Base-by-base conservation (phyloP, 1,140 invertebrate species). In the Proctacanthus coquilletti region DNA sequence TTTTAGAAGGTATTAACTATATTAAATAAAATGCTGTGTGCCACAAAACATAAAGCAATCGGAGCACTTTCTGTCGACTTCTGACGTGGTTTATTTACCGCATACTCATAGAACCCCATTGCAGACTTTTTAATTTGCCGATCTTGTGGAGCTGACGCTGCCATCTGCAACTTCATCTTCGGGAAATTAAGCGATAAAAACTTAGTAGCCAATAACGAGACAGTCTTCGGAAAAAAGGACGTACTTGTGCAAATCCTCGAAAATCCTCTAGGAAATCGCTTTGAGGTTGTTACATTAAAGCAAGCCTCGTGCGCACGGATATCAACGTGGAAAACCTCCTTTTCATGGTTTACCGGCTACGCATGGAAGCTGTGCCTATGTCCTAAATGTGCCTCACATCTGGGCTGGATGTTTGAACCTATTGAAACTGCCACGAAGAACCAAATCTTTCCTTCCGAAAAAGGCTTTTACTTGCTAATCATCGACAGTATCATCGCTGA, bases 291-390 rank as follows among this genome's bases (percentile, higher is more conserved):
- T 34, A 14, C 18, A 8, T 34, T 10, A 9, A 8, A 14, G 14
- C 8, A 11, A 14, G 17, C 23, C 8, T 9, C 23, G 23, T 27
- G 23, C 23, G 13, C 8, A 13, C 23, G 23, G 23, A 27, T 27
- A 8, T 8, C 8, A 8, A 13, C 13, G 62, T 53, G 53, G 36
- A 61, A 64, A 42, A 52, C 55, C 39, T 62, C 63, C 41, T 58
- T 65, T 41, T 62, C 64, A 11, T 66, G 64, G 64, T 66, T 60
- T 48, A 62, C 64, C 5, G 63, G 61, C 17, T 64, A 62, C 34
- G 53, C 54, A 11, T 66, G 64, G 64, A 46, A 52, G 17, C 58
- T 63, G 31, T 66, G 64, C 45, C 50, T 60, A 32, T 66, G 64
- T 43, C 57, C 61, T 18, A 59, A 61, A 33, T 66, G 64, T 44